Evolutionary conservation across 2,888 invertebrate genomes (phyloP).

Genomic region (Idaea aversata): DNA sequence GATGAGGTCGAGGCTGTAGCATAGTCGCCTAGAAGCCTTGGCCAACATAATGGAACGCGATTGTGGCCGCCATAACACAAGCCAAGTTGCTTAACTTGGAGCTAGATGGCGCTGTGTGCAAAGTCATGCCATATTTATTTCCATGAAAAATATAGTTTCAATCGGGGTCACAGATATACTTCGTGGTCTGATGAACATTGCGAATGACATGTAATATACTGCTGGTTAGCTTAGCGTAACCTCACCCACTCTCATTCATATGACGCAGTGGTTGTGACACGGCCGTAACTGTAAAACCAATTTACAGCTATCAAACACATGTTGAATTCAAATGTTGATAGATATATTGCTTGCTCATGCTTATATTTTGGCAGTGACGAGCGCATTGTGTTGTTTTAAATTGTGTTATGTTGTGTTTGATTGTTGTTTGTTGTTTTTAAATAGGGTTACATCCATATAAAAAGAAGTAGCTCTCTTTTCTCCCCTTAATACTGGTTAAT

Average conservation of each 20-base stretch:
- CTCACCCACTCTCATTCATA: conserved; percentile 28
- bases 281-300: background rate
- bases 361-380: background rate
- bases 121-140: too few species aligned
- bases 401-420: too few species aligned
- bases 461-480: too few species aligned
- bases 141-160: conserved; percentile 14
- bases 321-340: background rate
- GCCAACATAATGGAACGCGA: too few species aligned
- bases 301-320: background rate
- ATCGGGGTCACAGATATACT: conserved; percentile 48
- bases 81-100: too few species aligned
- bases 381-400: background rate
- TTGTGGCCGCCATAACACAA: too few species aligned
- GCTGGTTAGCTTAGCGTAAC: conserved; percentile 15
- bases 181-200: conserved; percentile 42
- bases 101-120: too few species aligned
- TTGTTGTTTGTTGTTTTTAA: too few species aligned
- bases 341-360: background rate
- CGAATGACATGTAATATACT: conserved; percentile 45
- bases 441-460: too few species aligned
- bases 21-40: too few species aligned
- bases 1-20: too few species aligned
- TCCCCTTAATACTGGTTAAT: too few species aligned
- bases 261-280: conserved; percentile 11